Evolutionary conservation across 2,888 invertebrate species (phyloP), one percentile per base, ranked within the genome.

Genomic region (Dolomedes plantarius): DNA sequence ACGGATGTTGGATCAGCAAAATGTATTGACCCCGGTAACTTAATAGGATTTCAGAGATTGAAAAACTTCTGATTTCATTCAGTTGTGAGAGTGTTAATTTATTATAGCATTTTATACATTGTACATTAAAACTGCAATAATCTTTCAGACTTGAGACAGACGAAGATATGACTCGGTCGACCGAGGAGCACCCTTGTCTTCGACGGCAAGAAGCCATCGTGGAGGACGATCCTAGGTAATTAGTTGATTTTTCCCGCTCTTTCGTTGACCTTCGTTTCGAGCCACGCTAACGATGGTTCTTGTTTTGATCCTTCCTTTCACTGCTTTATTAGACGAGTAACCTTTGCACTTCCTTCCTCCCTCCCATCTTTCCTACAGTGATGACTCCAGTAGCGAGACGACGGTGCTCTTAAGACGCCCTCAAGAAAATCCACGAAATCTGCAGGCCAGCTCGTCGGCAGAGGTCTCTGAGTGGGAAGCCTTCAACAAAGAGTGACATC

Each of bases 171-270:
- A 39, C 31, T 7, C 56, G 73, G 28, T 32, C 71, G 9, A 16
- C 62, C 2, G 80, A 81, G 16, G 27, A 32, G 5, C 86, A 88
- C 32, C 77, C 86, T 2, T 50, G 62, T 19, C 69, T 88, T 9
- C 71, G 80, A 32, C 71, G 88, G 11, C 88, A 88, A 67, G 88
- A 88, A 56, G 88, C 88, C 3, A 27, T 87, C 28, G 56, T 76
- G 3, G 88, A 88, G 39, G 87, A 87, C 32, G 86, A 86, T 28
- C 68, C 67, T 56, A 88, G 88, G 88, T 88, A 77, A 16, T 13
- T 56, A 3, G 5, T 23, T 56, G 3, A 6, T 19, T 56, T 29
- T 3, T 65, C 5, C 7, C 27, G 13, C 19, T 29, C 2, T 29
- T 3, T 13, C 5, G 16, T 29, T 56, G 6, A 5, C 3, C 23